Conservation (phyloP, 1,140 invertebrate species). For the Pseudomyrmex concolor region DNA sequence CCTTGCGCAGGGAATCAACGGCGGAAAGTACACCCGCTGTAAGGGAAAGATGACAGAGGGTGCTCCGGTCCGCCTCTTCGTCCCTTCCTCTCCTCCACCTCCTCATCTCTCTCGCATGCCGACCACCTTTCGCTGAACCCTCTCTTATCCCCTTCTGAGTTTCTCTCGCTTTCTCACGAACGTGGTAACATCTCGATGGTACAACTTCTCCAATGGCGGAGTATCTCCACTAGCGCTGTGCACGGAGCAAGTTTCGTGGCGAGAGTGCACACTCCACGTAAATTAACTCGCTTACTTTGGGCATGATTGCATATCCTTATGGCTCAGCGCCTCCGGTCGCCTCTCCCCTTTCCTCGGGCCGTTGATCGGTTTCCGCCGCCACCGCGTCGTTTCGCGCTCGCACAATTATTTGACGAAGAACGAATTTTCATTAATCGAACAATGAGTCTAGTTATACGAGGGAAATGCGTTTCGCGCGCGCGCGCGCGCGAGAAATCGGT, state of each 20-base stretch:
- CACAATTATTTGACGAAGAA: constrained; percentile 60
- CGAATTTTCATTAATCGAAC: constrained; percentile 59
- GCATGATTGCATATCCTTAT: constrained; percentile 78
- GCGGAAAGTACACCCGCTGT: constrained; percentile 60
- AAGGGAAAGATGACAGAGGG: constrained; percentile 71
- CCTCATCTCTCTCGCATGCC: neutral
- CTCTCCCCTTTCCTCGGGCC: constrained; percentile 20
- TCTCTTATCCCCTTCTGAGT: constrained; percentile 14
- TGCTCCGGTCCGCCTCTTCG: constrained; percentile 28
- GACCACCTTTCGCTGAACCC: constrained; percentile 25
- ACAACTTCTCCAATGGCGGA: constrained; percentile 77
- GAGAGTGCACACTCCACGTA: constrained; percentile 79
- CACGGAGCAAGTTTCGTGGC: constrained; percentile 78
- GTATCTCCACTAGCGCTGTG: constrained; percentile 67
- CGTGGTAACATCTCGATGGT: constrained; percentile 76
- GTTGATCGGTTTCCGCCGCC: constrained; percentile 64
- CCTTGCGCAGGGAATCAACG: constrained; percentile 62
- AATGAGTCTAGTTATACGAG: constrained; percentile 39
- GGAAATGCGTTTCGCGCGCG: constrained; percentile 31
- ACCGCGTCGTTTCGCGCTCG: constrained; percentile 23
- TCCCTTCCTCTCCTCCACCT: neutral
- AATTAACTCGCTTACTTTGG: constrained; percentile 81
- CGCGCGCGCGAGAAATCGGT: neutral
- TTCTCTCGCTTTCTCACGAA: constrained; percentile 66
- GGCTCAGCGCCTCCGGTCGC: constrained; percentile 60